Evolutionary conservation across 2,113 vertebrate genomes (phyloP), one percentile per base, ranked within the genome.

Genomic region (Collichthys lucidus): DNA sequence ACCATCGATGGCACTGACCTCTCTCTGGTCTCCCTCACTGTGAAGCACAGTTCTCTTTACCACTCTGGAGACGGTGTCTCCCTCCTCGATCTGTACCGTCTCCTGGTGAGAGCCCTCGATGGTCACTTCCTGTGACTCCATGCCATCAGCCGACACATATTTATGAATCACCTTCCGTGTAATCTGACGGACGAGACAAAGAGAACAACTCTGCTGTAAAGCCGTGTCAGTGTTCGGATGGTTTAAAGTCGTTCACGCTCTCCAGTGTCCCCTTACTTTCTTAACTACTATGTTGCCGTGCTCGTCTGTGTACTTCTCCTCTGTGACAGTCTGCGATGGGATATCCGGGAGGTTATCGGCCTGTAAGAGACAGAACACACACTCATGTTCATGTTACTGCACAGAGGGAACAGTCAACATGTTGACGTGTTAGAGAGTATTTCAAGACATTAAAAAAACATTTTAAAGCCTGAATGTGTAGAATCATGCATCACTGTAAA

Each of bases 131-230:
- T 98, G 96, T 61, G 93, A 95, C 77, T 97, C 97, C 3, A 56
- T 91, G 63, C 97, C 97, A 0, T 98, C 98, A 5, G 96, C 82
- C 74, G 97, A 96, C 47, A 96, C 77, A 0, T 92, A 98, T 20
- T 97, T 96, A 57, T 92, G 95, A 69, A 99, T 97, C 88, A 99
- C 95, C 90, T 96, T 99, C 74, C 97, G 96, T n/a, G 97, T 98
- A 73, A 98, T 96, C 98, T 99, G 86, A 17, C 22, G 79, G 83
- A 52, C 47, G 14, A 56, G 26, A 57, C 4, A 74, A 29, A 47
- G 55, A 35, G 8, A 46, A 63, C 4, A 4, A 70, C 22, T 12
- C 0, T 29, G 15, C 8, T 52, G 16, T 15, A 17, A 4, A 0
- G 14, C 15, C 20, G 17, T 0, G 44, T n/a, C 16, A n/a, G 4